Conservation (phyloP, 1,140 invertebrate genomes). For the Latrodectus geometricus region DNA sequence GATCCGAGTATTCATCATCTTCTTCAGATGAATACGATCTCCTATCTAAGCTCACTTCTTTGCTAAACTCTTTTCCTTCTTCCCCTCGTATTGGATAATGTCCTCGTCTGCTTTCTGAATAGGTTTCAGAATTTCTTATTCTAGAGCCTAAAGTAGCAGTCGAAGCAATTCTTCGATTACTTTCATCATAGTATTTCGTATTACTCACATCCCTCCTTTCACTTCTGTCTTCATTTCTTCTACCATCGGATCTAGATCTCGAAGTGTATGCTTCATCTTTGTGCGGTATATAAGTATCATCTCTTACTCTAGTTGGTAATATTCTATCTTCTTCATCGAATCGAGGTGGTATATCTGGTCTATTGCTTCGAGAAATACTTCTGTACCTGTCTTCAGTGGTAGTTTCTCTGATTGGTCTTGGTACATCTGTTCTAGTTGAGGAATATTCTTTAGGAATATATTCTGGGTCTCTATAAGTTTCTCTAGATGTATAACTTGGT, state of each 20-base stretch:
- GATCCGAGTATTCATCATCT: slow-evolving; percentile 14
- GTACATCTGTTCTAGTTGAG: neutral
- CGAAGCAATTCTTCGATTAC: neutral
- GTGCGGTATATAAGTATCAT: neutral
- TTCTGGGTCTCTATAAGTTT: no score
- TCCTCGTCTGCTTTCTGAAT: neutral
- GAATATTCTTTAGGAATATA: no score
- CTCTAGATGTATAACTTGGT: no score
- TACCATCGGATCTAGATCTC: neutral
- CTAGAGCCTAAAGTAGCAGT: neutral
- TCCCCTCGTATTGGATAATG: neutral
- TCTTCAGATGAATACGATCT: slow-evolving; percentile 32
- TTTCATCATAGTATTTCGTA: neutral
- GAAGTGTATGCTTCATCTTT: neutral
- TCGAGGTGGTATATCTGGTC: neutral
- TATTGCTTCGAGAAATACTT: neutral
- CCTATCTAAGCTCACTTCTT: slow-evolving; percentile 14
- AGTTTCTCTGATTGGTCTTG: neutral
- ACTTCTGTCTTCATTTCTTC: neutral
- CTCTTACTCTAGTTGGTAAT: slow-evolving; percentile 22
- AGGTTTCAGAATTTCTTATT: neutral
- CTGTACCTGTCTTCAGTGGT: neutral
- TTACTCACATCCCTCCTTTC: neutral
- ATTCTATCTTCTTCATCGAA: slow-evolving; percentile 21
- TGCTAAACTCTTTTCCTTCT: neutral